Conservation (phyloP, 2,888 invertebrate species). For the Pollenia angustigena region DNA sequence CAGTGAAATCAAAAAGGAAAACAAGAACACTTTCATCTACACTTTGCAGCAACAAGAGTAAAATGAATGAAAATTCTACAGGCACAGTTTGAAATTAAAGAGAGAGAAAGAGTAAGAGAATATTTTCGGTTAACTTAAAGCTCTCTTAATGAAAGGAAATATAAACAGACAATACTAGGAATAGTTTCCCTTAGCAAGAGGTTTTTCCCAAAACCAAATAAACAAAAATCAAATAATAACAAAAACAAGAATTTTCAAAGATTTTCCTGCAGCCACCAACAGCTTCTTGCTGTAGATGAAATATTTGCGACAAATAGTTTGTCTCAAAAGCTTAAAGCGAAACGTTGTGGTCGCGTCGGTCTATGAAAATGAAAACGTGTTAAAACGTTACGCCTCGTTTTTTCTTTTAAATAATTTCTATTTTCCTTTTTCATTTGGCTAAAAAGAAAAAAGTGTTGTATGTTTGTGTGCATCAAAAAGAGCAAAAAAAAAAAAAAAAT, state of each 20-base stretch:
- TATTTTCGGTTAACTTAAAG: neutral
- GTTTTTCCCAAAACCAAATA: conserved; percentile 19
- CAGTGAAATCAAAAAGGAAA: conserved; percentile 45
- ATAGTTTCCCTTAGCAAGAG: conserved; percentile 16
- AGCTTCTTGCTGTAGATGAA: conserved; percentile 52
- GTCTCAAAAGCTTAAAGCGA: conserved; percentile 66
- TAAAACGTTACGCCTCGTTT: conserved; percentile 63
- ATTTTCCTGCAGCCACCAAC: conserved; percentile 56
- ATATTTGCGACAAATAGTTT: conserved; percentile 69
- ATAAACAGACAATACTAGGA: conserved; percentile 63
- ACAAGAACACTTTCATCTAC: conserved; percentile 11
- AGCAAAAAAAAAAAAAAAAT: neutral
- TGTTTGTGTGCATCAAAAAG: conserved; percentile 25
- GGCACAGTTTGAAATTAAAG: neutral
- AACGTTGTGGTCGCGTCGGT: conserved; percentile 68
- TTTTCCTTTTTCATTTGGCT: neutral
- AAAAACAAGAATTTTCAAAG: neutral
- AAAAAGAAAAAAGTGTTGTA: conserved; percentile 13
- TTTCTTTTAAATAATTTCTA: conserved; percentile 9
- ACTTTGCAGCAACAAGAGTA: conserved; percentile 11
- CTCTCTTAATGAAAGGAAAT: conserved; percentile 15
- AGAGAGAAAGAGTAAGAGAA: neutral
- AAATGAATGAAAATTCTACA: conserved; percentile 6
- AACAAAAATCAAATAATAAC: neutral
- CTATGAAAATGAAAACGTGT: conserved; percentile 44